Conservation (phyloP, 1,140 invertebrate species). For the Meteorus sp. region DNA sequence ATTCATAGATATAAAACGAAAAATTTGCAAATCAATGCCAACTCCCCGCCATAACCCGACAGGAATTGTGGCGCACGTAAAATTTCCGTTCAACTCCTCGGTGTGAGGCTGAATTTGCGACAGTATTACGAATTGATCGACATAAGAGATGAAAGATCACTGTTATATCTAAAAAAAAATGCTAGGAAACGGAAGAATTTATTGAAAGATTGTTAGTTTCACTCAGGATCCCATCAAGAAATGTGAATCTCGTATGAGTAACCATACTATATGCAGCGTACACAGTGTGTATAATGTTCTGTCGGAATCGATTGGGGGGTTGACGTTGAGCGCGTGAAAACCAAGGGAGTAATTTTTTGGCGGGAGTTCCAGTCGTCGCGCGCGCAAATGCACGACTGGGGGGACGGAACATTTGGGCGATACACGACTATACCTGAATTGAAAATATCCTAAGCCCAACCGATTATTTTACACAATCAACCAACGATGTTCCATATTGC, state of each 20-base stretch:
- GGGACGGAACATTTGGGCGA: background rate
- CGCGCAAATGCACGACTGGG: background rate
- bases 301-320: conserved; percentile 10
- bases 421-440: no score
- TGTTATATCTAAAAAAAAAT: background rate
- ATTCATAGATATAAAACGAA: no score
- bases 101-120: background rate
- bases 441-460: no score
- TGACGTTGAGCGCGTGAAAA: no score
- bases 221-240: no score
- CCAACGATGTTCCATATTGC: no score
- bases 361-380: conserved; percentile 16
- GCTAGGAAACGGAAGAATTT: background rate
- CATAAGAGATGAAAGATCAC: background rate
- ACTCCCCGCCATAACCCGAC: conserved; percentile 12
- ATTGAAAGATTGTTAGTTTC: background rate
- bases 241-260: no score
- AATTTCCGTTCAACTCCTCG: background rate
- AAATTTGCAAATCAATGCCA: conserved; percentile 10
- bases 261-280: no score
- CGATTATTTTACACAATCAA: no score
- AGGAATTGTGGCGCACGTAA: conserved; percentile 7
- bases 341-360: conserved; percentile 24
- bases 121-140: no score
- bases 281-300: no score